Base-by-base conservation (phyloP, 2,797 vertebrate genomes). In the Sebastes kiyomatsui region DNA sequence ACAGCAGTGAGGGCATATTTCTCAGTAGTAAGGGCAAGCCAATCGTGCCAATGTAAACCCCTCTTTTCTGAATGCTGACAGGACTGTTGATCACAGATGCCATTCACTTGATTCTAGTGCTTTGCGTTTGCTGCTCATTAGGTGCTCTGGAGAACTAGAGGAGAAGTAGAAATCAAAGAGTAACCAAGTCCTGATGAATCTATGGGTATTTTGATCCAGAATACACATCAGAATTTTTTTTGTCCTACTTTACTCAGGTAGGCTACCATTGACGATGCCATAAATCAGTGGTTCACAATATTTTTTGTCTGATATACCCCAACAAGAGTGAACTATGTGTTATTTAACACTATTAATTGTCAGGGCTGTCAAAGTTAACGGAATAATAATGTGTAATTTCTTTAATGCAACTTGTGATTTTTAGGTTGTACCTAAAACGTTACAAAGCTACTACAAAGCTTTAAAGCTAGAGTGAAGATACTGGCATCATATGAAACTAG, bases 1-100 rank as follows among this genome's bases (percentile, higher is more conserved):
- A 27, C 18, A 14, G 25, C 49, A 74, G 30, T 25, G 72, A 64
- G 30, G 56, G 9, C 27, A 68, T 20, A 79, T 49, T 71, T 69
- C 27, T 80, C 10, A 27, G 73, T 49, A 46, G 28, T 32, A 38
- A 79, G 28, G 35, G 1, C 5, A 25, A 72, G 60, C 52, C 74
- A 67, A 61, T 85, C 82, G 72, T 75, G 33, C 69, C 81, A 88
- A 84, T 79, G 68, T 62, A 69, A 79, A 80, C 27, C 30, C 9
- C 6, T 64, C 38, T 55, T 60, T 61, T 77, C 74, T 77, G 54
- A 76, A 67, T 62, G 66, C 80, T 79, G 81, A 81, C 82, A 75
- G 60, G 27, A 38, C 62, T 35, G 22, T 59, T 75, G 68, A 83
- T 84, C 66, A 72, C 58, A 67, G 13, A 70, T 67, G 81, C 18